Base-by-base conservation (phyloP, 2,888 invertebrate species). In the Eupsilia transversa region DNA sequence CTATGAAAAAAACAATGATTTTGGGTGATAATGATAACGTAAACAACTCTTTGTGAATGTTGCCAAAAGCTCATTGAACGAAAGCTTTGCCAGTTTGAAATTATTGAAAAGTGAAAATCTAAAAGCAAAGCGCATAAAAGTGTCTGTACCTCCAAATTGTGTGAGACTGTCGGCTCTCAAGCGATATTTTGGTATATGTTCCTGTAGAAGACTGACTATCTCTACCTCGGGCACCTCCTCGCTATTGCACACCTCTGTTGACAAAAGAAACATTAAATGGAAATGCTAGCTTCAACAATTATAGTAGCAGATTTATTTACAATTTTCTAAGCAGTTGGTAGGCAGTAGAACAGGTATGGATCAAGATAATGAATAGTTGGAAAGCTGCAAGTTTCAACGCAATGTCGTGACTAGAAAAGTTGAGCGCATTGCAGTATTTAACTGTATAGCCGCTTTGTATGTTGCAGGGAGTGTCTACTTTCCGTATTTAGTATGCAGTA, bases 191-290 rank as follows among this genome's bases (percentile, higher is more conserved):
- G 99, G 99, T 94, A 99, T 99, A 95, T 99, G 98, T 95, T 99
- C 99, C 96, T 99, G 98, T 88, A 99, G 97, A 88, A 99, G 97
- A 94, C 99, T 99, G 95, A 99, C 98, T 92, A 99, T 98, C 97
- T 99, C 99, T 91, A 99, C 99, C 97, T 99, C 99, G 83, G 99
- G 98, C 95, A 99, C 97, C 95, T 99, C 98, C 94, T 98, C 98
- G 95, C 98, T 98, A 97, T 98, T 98, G 97, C 99, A 99, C 97
- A 99, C 97, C 97, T 99, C 99, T 99, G 97, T 80, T 85, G 89
- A 93, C 94, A 94, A 95, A 92, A 90, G 78, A 90, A 90, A 86
- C 82, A 87, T 80, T 83, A 83, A 75, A 80, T 84, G 64, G 69
- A 82, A 82, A 85, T 64, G 77, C 79, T 77, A 76, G 80, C 73